Conservation (phyloP, 2,797 vertebrate species). For the Okamejei kenojei region DNA sequence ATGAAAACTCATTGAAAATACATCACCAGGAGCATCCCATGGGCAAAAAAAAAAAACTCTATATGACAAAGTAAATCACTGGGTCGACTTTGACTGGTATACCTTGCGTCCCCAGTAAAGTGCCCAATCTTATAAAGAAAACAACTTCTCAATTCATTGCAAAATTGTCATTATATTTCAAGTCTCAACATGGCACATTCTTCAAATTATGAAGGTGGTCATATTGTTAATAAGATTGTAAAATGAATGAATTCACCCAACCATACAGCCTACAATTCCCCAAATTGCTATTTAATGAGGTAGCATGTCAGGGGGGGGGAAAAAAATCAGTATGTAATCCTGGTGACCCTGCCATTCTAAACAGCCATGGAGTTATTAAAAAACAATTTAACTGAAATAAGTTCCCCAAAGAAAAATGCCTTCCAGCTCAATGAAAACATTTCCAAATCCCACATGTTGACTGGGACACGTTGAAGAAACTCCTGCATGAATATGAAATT, state of each 20-base stretch:
- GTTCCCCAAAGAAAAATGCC: conserved; percentile 16
- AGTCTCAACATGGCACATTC: background rate
- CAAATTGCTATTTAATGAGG: background rate
- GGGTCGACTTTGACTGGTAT: background rate
- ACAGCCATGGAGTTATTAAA: background rate
- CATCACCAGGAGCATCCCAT: background rate
- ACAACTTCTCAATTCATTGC: background rate
- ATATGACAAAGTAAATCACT: background rate
- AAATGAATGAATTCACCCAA: conserved; percentile 11
- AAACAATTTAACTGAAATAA: conserved; percentile 18
- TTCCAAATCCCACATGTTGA: background rate
- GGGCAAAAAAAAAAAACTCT: background rate
- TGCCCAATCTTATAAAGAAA: background rate
- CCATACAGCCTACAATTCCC: background rate
- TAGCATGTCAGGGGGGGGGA: background rate
- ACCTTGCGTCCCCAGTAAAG: background rate
- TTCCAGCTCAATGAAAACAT: background rate
- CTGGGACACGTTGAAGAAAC: background rate
- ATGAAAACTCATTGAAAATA: background rate
- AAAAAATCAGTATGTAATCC: background rate
- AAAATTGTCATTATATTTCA: background rate
- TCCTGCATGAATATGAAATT: background rate
- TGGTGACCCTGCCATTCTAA: background rate
- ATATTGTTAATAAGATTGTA: background rate
- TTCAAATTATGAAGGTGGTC: conserved; percentile 22